Base-by-base conservation (phyloP, 2,797 vertebrate species). In the Liparis tanakae region DNA sequence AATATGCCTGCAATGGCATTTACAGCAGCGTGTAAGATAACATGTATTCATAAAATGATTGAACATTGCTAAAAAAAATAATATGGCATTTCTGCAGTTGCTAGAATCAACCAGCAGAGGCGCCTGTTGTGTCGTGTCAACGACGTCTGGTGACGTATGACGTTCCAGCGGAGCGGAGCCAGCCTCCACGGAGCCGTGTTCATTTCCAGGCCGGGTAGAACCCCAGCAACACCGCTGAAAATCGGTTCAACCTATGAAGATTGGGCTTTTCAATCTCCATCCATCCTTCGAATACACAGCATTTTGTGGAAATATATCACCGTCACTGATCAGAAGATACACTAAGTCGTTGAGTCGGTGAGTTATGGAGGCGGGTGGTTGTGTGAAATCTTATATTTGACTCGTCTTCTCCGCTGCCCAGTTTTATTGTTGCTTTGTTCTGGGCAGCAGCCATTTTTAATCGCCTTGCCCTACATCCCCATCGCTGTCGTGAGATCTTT, bases 361-460 rank as follows among this genome's bases (percentile, higher is more conserved):
- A 94, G 95, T 93, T 84, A 56, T 85, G 53, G 41, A 41, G 8
- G 41, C 44, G 13, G 43, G 6, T 57, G 17, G 13, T 1, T 25
- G 41, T 12, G 18, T 30, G 0, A 76, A 67, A 71, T 50, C 6
- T 53, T 20, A 2, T 12, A 83, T 59, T 83, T 72, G 55, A 30
- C 46, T 36, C 15, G 57, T 82, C 72, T 87, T 81, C 63, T 71
- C 67, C 25, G 72, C 85, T 90, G 84, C 84, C 82, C 79, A 61
- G 86, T 90, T 93, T 93, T 93, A 92, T 93, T 93, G 92, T 94
- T 90, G 95, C 94, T 96, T 96, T 96, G 95, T 96, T 96, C 94
- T 93, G 92, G 80, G 91, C 87, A 92, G 94, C 93, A 89, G 95
- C 95, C 95, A 96, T 96, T 92, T 96, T 96, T 94, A 95, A 95